Conservation (phyloP, 2,797 vertebrate species). For the Neosilurus mollespiculum region DNA sequence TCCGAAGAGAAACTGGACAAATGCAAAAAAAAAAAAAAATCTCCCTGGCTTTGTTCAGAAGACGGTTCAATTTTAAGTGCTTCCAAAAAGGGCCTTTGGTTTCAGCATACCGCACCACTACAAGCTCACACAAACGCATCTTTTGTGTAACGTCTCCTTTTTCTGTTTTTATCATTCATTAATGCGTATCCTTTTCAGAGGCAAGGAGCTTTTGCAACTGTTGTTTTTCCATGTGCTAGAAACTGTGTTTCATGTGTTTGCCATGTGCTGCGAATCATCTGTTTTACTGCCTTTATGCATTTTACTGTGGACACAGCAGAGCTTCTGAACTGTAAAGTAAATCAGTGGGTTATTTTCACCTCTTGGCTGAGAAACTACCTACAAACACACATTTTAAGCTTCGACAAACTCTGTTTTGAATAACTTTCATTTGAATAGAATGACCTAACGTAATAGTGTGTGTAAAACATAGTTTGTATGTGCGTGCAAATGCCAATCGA, state of each 20-base stretch:
- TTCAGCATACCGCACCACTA: not conserved
- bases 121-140: not conserved
- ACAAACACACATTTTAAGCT: not conserved
- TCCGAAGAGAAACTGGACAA: slow-evolving; percentile 36
- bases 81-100: slow-evolving; percentile 21
- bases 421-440: not conserved
- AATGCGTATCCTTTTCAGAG: not conserved
- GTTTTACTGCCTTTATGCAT: slow-evolving; percentile 6
- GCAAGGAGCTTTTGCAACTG: not conserved
- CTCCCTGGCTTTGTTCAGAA: slow-evolving; percentile 23
- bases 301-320: not conserved
- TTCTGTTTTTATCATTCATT: not conserved
- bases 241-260: not conserved
- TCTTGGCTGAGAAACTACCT: not conserved
- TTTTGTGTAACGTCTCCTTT: not conserved
- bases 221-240: not conserved
- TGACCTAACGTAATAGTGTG: not conserved
- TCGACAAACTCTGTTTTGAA: not conserved
- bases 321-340: not conserved
- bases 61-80: slow-evolving; percentile 44
- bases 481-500: not conserved
- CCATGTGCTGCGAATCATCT: slow-evolving; percentile 11
- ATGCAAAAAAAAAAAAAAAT: slow-evolving; percentile 18
- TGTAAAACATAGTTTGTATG: not conserved
- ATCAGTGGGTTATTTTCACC: not conserved